Evolutionary conservation across 1,140 invertebrate species (phyloP).

Genomic region (Fopius arisanus): DNA sequence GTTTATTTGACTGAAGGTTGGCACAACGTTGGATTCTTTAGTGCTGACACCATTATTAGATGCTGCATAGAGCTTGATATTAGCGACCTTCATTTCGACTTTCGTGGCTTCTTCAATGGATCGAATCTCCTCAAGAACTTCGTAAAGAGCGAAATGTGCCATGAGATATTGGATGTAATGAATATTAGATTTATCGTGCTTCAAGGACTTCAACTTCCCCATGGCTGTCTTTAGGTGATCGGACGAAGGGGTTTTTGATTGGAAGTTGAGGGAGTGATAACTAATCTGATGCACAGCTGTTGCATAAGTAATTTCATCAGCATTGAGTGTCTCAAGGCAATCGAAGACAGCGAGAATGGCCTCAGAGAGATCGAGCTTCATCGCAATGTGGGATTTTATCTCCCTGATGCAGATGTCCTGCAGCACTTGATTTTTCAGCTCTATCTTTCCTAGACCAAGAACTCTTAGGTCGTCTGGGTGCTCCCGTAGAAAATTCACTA

Average conservation of each 20-base stretch:
- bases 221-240: background rate
- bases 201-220: background rate
- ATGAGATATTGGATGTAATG: background rate
- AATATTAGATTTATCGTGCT: background rate
- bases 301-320: conserved; percentile 8
- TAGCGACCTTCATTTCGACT: conserved; percentile 29
- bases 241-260: background rate
- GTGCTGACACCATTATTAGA: background rate
- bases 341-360: conserved; percentile 40
- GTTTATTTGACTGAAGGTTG: conserved; percentile 52
- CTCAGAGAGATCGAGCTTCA: conserved; percentile 36
- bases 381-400: conserved; percentile 38
- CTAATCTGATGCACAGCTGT: conserved; percentile 29
- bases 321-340: conserved; percentile 40
- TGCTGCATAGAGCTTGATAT: conserved; percentile 11
- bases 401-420: conserved; percentile 47
- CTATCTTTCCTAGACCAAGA: conserved; percentile 43
- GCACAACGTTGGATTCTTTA: conserved; percentile 41
- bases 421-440: conserved; percentile 44
- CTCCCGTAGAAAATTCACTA: conserved; percentile 45
- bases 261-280: background rate
- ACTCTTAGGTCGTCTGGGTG: conserved; percentile 40
- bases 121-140: background rate
- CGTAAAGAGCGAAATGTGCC: background rate
- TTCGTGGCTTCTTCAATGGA: conserved; percentile 37